Evolutionary conservation across 1,140 invertebrate species (phyloP), one percentile per base, ranked within the genome.

Genomic region (Bombus cullumanus): DNA sequence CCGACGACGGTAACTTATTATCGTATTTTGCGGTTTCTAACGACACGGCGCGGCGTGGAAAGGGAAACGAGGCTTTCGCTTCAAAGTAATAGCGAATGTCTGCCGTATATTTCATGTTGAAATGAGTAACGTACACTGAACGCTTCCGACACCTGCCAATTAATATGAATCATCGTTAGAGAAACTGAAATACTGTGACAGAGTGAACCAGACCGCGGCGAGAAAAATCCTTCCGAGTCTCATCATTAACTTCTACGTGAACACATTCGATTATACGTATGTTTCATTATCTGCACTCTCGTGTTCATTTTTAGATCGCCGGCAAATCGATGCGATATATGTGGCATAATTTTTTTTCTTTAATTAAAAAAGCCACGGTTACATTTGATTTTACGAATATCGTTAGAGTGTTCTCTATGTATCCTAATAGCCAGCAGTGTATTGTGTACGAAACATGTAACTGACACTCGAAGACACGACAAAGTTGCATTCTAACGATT

Each of bases 11-110:
- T 88, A 88, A 89, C 87, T 89, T 89, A 89, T 89, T 88, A 89
- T 79, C 88, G 83, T 77, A 88, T 89, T 89, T 88, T 86, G 87
- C 83, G 88, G 88, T 86, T 72, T 82, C 78, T 37, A 88, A 88
- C 87, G 84, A 88, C 76, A 74, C 64, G 64, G 31, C 8, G 53
- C 25, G 13, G 18, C n/a, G 72, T 47, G 72, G 43, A 75, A 75
- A 75, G 73, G 73, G 73, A 75, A 75, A 75, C 73, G 41, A 76
- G 78, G 78, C 62, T 53, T 37, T 47, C 41, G 64, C 64, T 37
- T 47, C 78, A 37, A 69, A 80, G 64, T 43, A 80, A 69, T 43
- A 80, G n/a, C 34, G 64, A 80, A 69, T 80, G 78, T 69, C 64
- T 41, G 64, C 69, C 78, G 31, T 62, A 31, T 80, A 66, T 80